Percentiles rank a stretch among this genome's conserved stretches.
These are phyloP conservation scores for Lophius piscatorius DNA, from an alignment of 2,113 vertebrate species.

Conservation along the genomic window DNA sequence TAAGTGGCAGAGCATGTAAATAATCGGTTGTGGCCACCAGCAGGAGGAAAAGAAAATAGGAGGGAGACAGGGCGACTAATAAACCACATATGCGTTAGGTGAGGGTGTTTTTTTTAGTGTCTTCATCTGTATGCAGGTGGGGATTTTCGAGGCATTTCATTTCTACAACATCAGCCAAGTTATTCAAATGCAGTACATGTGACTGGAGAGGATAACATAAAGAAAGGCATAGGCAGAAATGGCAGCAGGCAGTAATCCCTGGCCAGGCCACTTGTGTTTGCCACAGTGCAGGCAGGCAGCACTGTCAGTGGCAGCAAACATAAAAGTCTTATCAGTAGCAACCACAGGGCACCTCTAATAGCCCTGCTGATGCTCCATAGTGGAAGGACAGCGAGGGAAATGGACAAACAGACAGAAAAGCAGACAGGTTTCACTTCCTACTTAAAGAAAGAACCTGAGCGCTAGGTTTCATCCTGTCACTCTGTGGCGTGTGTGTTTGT, in stretches of 20 bases:
- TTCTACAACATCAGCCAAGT: slow-evolving; percentile 77
- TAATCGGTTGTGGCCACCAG: slow-evolving; percentile 67
- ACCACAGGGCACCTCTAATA: slow-evolving; percentile 79
- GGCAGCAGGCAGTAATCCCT: slow-evolving; percentile 81
- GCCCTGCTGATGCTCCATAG: slow-evolving; percentile 65
- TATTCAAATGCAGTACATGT: slow-evolving; percentile 79
- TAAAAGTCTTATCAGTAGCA: slow-evolving; percentile 78
- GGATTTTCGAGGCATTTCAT: slow-evolving; percentile 65
- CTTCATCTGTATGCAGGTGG: slow-evolving; percentile 71
- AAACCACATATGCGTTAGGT: slow-evolving; percentile 12
- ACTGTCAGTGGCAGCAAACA: slow-evolving; percentile 66
- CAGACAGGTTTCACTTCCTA: slow-evolving; percentile 69
- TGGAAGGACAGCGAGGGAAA: slow-evolving; percentile 47
- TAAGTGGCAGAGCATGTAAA: slow-evolving; percentile 73
- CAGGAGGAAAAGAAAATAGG: slow-evolving; percentile 22
- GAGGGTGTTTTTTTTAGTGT: background rate
- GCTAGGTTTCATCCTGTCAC: slow-evolving; percentile 35
- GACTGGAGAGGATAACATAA: slow-evolving; percentile 79
- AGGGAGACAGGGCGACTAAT: slow-evolving; percentile 7
- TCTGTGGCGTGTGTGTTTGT: background rate
- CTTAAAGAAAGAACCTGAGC: slow-evolving; percentile 55
- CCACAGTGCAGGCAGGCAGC: slow-evolving; percentile 69
- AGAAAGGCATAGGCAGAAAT: slow-evolving; percentile 83
- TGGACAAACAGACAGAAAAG: slow-evolving; percentile 43
- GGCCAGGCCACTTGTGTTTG: slow-evolving; percentile 74